phyloP scores from a whole-genome alignment of 2,113 vertebrate species.

The Rynchops niger region DNA sequence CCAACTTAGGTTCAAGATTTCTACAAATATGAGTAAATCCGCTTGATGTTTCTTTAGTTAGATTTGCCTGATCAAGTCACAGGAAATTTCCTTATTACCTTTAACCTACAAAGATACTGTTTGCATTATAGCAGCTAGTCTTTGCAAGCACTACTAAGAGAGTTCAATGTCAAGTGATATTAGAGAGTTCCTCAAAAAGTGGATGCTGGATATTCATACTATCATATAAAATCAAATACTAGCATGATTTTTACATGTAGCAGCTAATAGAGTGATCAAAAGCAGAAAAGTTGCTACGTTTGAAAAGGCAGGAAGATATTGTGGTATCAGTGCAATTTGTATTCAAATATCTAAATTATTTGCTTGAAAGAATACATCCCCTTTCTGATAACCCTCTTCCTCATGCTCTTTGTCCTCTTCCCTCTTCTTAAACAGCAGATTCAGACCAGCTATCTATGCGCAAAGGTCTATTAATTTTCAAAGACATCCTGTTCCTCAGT shows the following conservation, averaged over 20 bases:
- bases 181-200: neutral
- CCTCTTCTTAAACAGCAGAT: neutral
- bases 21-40: neutral
- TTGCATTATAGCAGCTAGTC: neutral
- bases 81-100: neutral
- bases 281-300: neutral
- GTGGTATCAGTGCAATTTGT: neutral
- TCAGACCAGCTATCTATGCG: neutral
- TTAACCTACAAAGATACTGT: neutral
- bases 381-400: neutral
- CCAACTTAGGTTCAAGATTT: neutral
- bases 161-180: neutral
- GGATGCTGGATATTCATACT: neutral
- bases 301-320: neutral
- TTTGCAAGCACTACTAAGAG: neutral
- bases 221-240: neutral
- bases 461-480: neutral
- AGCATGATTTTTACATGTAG: neutral
- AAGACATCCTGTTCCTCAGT: neutral
- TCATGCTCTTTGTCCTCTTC: neutral
- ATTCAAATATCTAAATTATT: neutral
- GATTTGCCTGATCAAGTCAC: neutral
- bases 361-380: neutral
- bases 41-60: neutral
- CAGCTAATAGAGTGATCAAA: neutral